phyloP scores from a whole-genome alignment of 1,140 invertebrate genomes.

The Potamilus streckersoni region DNA sequence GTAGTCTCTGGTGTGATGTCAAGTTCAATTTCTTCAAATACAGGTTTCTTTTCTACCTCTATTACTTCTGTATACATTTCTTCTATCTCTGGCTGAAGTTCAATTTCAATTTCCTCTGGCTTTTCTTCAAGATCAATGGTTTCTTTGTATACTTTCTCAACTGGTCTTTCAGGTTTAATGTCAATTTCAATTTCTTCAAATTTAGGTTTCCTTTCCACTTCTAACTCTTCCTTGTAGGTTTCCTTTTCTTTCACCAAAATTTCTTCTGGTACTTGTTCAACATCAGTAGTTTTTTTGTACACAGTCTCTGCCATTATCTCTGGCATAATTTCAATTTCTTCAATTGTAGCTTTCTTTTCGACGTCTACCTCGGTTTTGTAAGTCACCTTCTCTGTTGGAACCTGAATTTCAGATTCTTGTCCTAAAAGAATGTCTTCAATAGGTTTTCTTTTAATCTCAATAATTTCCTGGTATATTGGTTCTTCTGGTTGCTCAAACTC shows the following conservation, averaged over 20 bases:
- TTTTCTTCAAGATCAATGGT: slow-evolving; percentile 5
- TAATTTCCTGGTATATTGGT: not conserved
- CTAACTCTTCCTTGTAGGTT: not conserved
- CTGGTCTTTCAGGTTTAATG: not conserved
- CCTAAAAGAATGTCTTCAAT: not conserved
- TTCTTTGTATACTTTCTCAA: not conserved
- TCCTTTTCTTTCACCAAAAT: not conserved
- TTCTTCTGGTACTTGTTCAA: not conserved
- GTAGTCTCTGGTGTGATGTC: slow-evolving; percentile 1
- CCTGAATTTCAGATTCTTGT: not conserved
- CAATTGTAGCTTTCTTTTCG: not conserved
- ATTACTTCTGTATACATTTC: slow-evolving; percentile 3
- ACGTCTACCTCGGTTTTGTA: slow-evolving; percentile 3
- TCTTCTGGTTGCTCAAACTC: slow-evolving; percentile 14
- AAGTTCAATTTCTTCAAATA: slow-evolving; percentile 4
- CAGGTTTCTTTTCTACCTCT: slow-evolving; percentile 1
- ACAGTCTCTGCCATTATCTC: slow-evolving; percentile 4
- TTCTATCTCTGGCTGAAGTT: slow-evolving; percentile 6
- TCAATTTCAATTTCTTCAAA: slow-evolving; percentile 12
- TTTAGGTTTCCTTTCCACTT: not conserved
- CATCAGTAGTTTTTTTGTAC: slow-evolving; percentile 7
- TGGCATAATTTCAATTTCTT: slow-evolving; percentile 8
- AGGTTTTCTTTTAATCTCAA: no score
- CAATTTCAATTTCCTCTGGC: slow-evolving; percentile 5
- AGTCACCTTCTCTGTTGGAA: no score